phyloP scores from a whole-genome alignment of 2,113 vertebrate genomes.

The Trichechus manatus region DNA sequence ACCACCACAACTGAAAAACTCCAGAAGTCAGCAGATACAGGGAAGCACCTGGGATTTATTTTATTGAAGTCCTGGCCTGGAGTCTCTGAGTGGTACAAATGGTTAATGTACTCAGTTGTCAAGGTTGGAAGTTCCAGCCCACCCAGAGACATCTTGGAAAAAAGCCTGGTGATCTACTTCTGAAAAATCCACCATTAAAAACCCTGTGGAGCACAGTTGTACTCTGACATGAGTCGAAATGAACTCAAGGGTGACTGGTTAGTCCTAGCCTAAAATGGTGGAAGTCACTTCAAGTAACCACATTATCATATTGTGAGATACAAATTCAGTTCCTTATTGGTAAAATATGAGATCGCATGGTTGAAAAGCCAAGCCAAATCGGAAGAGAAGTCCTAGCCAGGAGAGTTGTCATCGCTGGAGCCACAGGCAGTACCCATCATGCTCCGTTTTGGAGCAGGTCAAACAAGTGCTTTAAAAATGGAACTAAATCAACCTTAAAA shows the following conservation, averaged over 20 bases:
- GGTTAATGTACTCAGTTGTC: too few relatives aligned
- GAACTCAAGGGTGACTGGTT: background rate
- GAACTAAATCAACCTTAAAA: background rate
- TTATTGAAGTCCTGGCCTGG: background rate
- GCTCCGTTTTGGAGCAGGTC: background rate
- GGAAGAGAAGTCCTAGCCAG: background rate
- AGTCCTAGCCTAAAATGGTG: background rate
- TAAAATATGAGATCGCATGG: background rate
- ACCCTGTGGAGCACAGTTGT: background rate
- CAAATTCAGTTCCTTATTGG: background rate
- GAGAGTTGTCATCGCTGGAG: background rate
- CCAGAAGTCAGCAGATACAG: background rate
- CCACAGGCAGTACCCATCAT: background rate
- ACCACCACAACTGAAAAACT: background rate
- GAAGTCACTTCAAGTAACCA: background rate
- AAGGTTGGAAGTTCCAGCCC: too few relatives aligned
- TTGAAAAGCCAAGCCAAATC: background rate
- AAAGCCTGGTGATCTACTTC: too few relatives aligned
- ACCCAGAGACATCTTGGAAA: background rate
- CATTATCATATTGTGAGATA: background rate
- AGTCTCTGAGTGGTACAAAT: background rate
- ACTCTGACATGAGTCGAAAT: background rate
- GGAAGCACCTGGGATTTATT: too few relatives aligned
- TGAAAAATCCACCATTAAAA: background rate
- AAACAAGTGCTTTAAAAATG: background rate